Conservation (phyloP, 2,888 invertebrate species). For the Drosophila antonietae region DNA sequence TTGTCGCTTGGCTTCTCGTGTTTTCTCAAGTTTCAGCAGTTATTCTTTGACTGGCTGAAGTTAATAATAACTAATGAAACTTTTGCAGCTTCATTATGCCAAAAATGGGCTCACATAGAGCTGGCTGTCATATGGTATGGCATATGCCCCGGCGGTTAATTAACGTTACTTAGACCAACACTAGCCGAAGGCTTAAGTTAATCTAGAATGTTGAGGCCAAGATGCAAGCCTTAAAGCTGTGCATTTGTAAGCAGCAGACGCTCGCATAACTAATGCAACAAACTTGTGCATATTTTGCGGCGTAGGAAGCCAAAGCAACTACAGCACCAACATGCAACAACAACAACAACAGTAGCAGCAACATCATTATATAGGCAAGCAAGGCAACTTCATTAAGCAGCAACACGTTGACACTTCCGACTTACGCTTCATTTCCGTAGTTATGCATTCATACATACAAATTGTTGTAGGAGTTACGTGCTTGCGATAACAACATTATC, state of each 20-base stretch:
- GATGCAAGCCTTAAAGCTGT: constrained; percentile 8
- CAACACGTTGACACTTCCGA: constrained; percentile 65
- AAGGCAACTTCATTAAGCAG: constrained; percentile 52
- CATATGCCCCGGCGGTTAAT: constrained; percentile 42
- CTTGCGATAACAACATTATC: constrained; percentile 13
- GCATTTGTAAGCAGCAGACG: constrained; percentile 6
- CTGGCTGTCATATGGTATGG: constrained; percentile 5
- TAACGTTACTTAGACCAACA: constrained; percentile 35
- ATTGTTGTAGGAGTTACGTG: constrained; percentile 44
- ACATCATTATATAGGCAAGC: constrained; percentile 11
- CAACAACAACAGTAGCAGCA: neutral
- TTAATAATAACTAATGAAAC: constrained; percentile 57
- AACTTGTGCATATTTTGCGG: constrained; percentile 60
- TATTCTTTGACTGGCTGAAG: constrained; percentile 40
- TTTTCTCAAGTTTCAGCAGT: constrained; percentile 46
- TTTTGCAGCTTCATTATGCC: constrained; percentile 53
- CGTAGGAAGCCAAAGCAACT: constrained; percentile 32
- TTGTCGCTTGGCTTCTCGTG: constrained; percentile 38
- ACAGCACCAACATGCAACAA: neutral
- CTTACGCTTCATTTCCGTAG: constrained; percentile 59
- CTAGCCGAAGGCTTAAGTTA: constrained; percentile 11
- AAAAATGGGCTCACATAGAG: constrained; percentile 4
- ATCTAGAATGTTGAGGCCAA: neutral
- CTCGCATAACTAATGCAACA: constrained; percentile 63
- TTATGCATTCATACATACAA: constrained; percentile 43